phyloP scores from a whole-genome alignment of 2,888 invertebrate genomes.

The Cryptus viduatorius region DNA sequence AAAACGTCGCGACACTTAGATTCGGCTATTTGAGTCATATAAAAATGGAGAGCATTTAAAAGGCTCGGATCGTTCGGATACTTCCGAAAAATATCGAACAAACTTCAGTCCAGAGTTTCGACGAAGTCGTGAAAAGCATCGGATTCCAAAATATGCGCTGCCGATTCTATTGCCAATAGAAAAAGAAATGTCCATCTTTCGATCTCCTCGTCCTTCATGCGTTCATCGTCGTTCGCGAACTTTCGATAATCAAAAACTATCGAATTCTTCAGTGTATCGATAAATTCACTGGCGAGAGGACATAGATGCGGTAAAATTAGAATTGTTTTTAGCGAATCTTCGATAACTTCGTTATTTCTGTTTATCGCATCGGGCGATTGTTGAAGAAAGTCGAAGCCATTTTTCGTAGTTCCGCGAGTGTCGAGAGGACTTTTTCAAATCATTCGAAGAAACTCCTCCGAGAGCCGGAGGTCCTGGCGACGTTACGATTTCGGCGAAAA shows the following conservation, averaged over 20 bases:
- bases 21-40: constrained; percentile 73
- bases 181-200: constrained; percentile 83
- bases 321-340: constrained; percentile 75
- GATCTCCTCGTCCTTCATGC: constrained; percentile 52
- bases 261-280: constrained; percentile 70
- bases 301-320: constrained; percentile 80
- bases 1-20: constrained; percentile 70
- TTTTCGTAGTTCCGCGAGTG: constrained; percentile 79
- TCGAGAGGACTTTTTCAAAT: constrained; percentile 89
- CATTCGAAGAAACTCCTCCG: constrained; percentile 87
- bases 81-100: constrained; percentile 73
- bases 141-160: constrained; percentile 87
- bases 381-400: constrained; percentile 71
- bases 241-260: constrained; percentile 71
- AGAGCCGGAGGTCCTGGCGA: constrained; percentile 89
- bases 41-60: constrained; percentile 78
- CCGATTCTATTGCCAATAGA: constrained; percentile 87
- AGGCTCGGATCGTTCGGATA: constrained; percentile 74
- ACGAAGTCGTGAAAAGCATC: constrained; percentile 85
- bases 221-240: constrained; percentile 61
- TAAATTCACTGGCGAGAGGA: constrained; percentile 72
- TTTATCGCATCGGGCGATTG: constrained; percentile 72
- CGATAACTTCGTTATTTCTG: constrained; percentile 71
- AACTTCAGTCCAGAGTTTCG: constrained; percentile 65
- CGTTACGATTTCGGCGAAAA: constrained; percentile 89